A percentile compares a stretch with the other conserved stretches of the same genome.
Evolutionary conservation across 2,888 invertebrate genomes (phyloP).

Genomic region (Sceliomorpha sp.): DNA sequence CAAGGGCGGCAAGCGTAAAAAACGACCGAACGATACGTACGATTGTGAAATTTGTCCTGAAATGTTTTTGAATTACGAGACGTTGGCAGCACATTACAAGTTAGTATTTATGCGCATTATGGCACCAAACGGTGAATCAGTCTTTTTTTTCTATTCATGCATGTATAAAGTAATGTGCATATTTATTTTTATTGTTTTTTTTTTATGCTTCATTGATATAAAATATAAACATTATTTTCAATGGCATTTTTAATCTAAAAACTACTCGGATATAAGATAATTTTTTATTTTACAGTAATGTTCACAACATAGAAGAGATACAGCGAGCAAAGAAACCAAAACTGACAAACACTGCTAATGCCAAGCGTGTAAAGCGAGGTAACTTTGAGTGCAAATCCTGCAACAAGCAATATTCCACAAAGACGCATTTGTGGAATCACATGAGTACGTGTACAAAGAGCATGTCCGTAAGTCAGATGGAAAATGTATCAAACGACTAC

Average conservation of each 20-base stretch:
- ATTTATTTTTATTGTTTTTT: slow-evolving; percentile 1
- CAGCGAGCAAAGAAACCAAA: slow-evolving; percentile 55
- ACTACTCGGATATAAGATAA: no score
- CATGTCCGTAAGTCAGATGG: slow-evolving; percentile 13
- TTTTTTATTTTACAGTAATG: no score
- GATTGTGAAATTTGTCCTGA: slow-evolving; percentile 77
- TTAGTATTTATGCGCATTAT: slow-evolving; percentile 4
- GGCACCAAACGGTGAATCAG: no score
- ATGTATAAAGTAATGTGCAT: no score
- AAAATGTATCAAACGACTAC: slow-evolving; percentile 24
- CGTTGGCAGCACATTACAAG: slow-evolving; percentile 72
- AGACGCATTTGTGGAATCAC: slow-evolving; percentile 73
- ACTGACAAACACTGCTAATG: slow-evolving; percentile 16
- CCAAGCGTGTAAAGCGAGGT: slow-evolving; percentile 59
- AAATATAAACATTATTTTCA: neutral
- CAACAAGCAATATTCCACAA: slow-evolving; percentile 73
- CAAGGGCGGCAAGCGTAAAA: slow-evolving; percentile 67
- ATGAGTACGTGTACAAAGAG: slow-evolving; percentile 69
- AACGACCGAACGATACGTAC: slow-evolving; percentile 67
- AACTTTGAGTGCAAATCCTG: slow-evolving; percentile 76
- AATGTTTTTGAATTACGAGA: slow-evolving; percentile 72
- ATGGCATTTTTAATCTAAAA: slow-evolving; percentile 14
- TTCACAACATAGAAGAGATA: slow-evolving; percentile 69
- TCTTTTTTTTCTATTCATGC: slow-evolving; percentile 3
- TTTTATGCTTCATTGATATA: neutral